Percentiles rank a stretch among this genome's conserved stretches.
Conservation (phyloP, 2,797 vertebrate genomes). For the Zenarchopterus dispar region DNA sequence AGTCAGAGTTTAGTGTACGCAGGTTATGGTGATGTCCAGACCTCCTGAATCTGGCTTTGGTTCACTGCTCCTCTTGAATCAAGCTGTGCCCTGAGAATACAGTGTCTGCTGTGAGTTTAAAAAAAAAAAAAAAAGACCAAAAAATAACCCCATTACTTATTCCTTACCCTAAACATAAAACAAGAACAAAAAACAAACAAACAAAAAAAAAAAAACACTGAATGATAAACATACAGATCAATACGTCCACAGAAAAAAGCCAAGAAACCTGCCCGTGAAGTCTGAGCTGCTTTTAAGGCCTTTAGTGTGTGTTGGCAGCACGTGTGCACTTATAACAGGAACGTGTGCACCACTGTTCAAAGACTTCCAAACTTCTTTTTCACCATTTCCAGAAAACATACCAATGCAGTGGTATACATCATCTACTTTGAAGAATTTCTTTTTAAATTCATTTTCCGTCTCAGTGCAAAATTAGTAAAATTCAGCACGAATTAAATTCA, state of each 20-base stretch:
- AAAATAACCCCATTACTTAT: slow-evolving; percentile 54
- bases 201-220: slow-evolving; percentile 70
- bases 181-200: too few species aligned
- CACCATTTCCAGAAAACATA: slow-evolving; percentile 32
- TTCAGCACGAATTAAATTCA: slow-evolving; percentile 61
- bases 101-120: slow-evolving; percentile 73
- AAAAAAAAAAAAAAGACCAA: neutral
- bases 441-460: slow-evolving; percentile 9
- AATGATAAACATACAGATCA: slow-evolving; percentile 60
- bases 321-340: slow-evolving; percentile 28
- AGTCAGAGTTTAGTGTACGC: slow-evolving; percentile 9
- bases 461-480: slow-evolving; percentile 75
- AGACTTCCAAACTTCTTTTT: slow-evolving; percentile 28
- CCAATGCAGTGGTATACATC: slow-evolving; percentile 57
- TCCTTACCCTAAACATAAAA: slow-evolving; percentile 61
- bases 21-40: slow-evolving; percentile 18
- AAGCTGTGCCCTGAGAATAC: slow-evolving; percentile 77
- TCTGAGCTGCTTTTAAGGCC: slow-evolving; percentile 73
- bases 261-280: slow-evolving; percentile 42
- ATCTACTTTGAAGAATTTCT: slow-evolving; percentile 17
- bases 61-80: slow-evolving; percentile 30
- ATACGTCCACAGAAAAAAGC: slow-evolving; percentile 37
- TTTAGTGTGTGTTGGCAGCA: slow-evolving; percentile 65
- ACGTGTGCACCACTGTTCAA: slow-evolving; percentile 26
- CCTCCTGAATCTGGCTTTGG: slow-evolving; percentile 42